Evolutionary conservation across 92 coral and sea anemone species (phyloP), one percentile per base, ranked within the genome.

Genomic region (Actinernus sp.): DNA sequence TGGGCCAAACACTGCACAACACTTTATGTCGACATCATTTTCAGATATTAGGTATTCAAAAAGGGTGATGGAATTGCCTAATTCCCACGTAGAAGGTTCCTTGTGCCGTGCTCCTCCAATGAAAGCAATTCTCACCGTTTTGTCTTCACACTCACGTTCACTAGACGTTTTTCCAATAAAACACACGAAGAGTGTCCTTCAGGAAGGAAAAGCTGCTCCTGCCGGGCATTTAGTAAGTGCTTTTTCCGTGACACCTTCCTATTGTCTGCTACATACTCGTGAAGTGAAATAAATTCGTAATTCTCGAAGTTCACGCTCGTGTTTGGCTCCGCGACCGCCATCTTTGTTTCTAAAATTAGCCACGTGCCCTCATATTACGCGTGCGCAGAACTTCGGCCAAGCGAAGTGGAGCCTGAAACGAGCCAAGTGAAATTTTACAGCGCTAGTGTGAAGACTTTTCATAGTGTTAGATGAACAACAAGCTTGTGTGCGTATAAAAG

Each of bases 71-170:
- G 59, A 32, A 29, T 49, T 65, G 6, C 73, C 44, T 23, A 6
- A 26, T 32, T 65, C 73, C 61, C 61, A 65, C n/a, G 73, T 49
- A 22, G 73, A 65, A 14, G 61, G 61, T 22, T 65, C 73, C 30
- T 30, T 65, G 59, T 65, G 61, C 36, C 61, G 22, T 29, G 58
- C 71, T 27, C 58, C 58, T 10, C 71, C 58, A 31, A 20, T 16
- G 13, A 45, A 63, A 6, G 57, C 56, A 26, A 63, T 46, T 14
- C 70, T 28, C 34, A 45, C 56, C 11, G 31, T 22, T 30, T 34
- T 19, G 24, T 65, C 40, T 49, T 49, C 59, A 26, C n/a, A 12
- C 12, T 49, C 48, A 14, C 32, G 41, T 34, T 34, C 14, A 6
- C 48, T 21, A 46, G 7, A 13, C 11, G 18, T 43, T 20, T 51